A percentile compares a stretch with the other conserved stretches of the same genome.
Evolutionary conservation across 2,113 vertebrate genomes (phyloP).

Genomic region (Ivindomyrus marchei): DNA sequence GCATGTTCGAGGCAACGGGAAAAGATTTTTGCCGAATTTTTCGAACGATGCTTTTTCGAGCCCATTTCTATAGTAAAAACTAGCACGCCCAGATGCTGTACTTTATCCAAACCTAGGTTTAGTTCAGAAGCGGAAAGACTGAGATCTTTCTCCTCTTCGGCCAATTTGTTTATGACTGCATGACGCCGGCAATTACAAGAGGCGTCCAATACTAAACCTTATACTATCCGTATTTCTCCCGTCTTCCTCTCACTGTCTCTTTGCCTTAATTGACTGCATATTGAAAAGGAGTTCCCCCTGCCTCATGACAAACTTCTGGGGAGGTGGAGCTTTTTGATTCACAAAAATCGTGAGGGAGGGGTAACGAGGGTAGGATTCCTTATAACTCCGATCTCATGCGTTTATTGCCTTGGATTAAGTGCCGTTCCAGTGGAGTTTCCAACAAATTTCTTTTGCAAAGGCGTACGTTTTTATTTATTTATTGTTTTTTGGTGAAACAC

Average conservation of each 20-base stretch:
- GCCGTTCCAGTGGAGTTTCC: neutral
- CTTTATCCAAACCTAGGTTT: neutral
- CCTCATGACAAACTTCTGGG: slow-evolving; percentile 44
- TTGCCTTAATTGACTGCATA: slow-evolving; percentile 43
- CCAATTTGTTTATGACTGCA: neutral
- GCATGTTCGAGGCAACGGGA: slow-evolving; percentile 24
- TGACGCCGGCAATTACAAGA: neutral
- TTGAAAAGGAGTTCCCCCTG: slow-evolving; percentile 55
- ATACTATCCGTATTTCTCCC: slow-evolving; percentile 15
- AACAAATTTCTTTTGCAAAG: neutral
- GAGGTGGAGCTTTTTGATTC: slow-evolving; percentile 59
- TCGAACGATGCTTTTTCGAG: slow-evolving; percentile 37
- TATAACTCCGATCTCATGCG: neutral
- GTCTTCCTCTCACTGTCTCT: slow-evolving; percentile 33
- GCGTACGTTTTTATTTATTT: neutral
- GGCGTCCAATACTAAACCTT: slow-evolving; percentile 27
- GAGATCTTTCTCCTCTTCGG: neutral
- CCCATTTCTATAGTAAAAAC: slow-evolving; percentile 44
- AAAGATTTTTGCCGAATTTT: slow-evolving; percentile 37
- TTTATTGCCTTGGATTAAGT: neutral
- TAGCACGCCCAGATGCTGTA: slow-evolving; percentile 27
- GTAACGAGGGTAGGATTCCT: neutral
- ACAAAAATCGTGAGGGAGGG: slow-evolving; percentile 29
- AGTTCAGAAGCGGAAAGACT: neutral
- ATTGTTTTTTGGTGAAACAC: neutral